phyloP scores from a whole-genome alignment of 2,797 vertebrate species.

The Apogon hyalosoma region DNA sequence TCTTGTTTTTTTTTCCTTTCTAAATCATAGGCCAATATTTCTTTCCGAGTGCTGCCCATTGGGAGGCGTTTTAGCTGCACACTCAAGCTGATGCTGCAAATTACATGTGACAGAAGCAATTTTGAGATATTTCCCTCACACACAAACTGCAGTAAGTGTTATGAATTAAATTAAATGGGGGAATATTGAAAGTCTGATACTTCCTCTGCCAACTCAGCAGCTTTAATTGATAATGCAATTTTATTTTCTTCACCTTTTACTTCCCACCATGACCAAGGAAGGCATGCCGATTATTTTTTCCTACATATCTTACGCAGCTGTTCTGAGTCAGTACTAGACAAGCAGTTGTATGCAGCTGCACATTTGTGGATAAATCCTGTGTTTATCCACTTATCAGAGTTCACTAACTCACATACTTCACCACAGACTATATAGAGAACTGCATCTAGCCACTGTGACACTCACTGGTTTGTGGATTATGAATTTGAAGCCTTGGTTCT shows the following conservation, averaged over 20 bases:
- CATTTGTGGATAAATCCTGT: neutral
- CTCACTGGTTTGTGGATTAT: no score
- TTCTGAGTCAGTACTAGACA: neutral
- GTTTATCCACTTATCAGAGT: no score
- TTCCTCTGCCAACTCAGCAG: conserved; percentile 67
- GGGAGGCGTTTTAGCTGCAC: conserved; percentile 52
- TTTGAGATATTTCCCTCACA: conserved; percentile 73
- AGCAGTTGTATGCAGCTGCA: neutral
- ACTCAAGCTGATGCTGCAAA: conserved; percentile 75
- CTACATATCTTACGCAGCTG: conserved; percentile 26
- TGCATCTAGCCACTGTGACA: no score
- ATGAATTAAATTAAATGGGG: conserved; percentile 71
- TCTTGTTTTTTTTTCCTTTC: conserved; percentile 19
- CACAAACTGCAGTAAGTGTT: conserved; percentile 69
- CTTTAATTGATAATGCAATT: conserved; percentile 78
- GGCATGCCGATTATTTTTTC: conserved; percentile 39
- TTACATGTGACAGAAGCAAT: conserved; percentile 78
- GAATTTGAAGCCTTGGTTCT: no score
- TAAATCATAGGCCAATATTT: conserved; percentile 64
- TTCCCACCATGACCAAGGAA: conserved; percentile 16
- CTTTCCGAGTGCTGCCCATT: conserved; percentile 42
- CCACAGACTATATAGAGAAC: no score
- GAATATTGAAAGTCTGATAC: conserved; percentile 68
- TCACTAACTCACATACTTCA: no score
- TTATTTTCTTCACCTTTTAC: conserved; percentile 14